Percentiles rank a stretch among this genome's conserved stretches.
These are phyloP conservation scores for Choreutis nemorana DNA, from an alignment of 2,888 invertebrate genomes.

Conservation along the genomic window DNA sequence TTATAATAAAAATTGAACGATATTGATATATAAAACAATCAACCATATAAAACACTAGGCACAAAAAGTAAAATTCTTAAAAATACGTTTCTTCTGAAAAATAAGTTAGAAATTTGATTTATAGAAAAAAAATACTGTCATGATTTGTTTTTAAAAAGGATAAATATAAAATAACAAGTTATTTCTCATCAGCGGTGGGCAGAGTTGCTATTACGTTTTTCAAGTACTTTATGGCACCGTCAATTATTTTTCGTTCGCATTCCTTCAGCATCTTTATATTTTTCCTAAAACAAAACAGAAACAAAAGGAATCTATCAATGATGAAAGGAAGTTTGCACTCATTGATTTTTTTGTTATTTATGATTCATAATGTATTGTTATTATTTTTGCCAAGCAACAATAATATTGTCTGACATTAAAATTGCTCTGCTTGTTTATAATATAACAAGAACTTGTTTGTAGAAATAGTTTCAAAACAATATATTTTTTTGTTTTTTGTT, in stretches of 20 bases:
- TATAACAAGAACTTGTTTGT: too few species aligned
- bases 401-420: too few species aligned
- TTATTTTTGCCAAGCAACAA: too few species aligned
- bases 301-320: too few species aligned
- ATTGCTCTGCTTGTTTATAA: too few species aligned
- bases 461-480: conserved; percentile 5
- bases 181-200: conserved; percentile 17
- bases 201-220: conserved; percentile 28
- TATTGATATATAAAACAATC: background rate
- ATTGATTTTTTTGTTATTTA: too few species aligned
- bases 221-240: conserved; percentile 46
- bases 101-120: background rate
- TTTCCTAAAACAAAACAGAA: conserved; percentile 30
- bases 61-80: conserved; percentile 1
- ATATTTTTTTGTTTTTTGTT: background rate
- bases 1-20: background rate
- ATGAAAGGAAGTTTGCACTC: too few species aligned
- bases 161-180: background rate
- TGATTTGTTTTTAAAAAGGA: conserved; percentile 14
- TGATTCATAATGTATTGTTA: too few species aligned
- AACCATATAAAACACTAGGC: background rate
- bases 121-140: conserved; percentile 14
- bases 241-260: conserved; percentile 52
- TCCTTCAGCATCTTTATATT: conserved; percentile 47
- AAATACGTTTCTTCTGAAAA: too few species aligned